Conservation (phyloP, 2,113 vertebrate genomes). For the Ochotona princeps region DNA sequence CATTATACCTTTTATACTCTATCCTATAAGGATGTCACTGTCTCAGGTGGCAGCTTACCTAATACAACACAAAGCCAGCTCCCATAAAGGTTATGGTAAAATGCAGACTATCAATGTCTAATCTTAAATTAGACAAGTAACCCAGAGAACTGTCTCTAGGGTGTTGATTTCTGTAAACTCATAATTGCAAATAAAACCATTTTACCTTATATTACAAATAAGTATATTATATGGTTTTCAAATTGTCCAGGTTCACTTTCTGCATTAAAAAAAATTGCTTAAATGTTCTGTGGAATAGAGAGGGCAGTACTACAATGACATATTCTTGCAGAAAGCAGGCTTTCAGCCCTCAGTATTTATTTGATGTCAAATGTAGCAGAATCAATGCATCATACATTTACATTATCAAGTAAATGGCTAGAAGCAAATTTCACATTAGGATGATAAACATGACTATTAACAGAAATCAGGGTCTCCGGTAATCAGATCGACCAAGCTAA, state of each 20-base stretch:
- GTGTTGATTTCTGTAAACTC: not conserved
- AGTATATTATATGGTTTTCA: not conserved
- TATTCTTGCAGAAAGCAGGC: constrained; percentile 35
- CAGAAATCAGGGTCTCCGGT: constrained; percentile 63
- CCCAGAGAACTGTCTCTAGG: not conserved
- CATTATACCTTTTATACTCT: not conserved
- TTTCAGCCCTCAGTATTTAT: constrained; percentile 64
- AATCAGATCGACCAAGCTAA: constrained; percentile 69
- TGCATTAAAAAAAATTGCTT: constrained; percentile 20
- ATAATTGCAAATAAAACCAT: not conserved
- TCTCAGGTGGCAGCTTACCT: no score
- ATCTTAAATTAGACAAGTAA: not conserved
- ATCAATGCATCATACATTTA: constrained; percentile 49
- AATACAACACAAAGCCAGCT: no score
- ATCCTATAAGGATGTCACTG: no score
- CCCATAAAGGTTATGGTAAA: not conserved
- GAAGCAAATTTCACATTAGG: constrained; percentile 74
- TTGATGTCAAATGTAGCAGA: constrained; percentile 63
- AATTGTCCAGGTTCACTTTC: not conserved
- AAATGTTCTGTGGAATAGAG: not conserved
- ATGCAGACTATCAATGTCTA: not conserved
- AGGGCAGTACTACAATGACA: not conserved
- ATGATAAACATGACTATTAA: constrained; percentile 64
- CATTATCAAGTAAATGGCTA: constrained; percentile 66
- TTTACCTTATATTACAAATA: not conserved